A percentile compares a stretch with the other conserved stretches of the same genome.
These are phyloP conservation scores for Zaprionus kolodkinae DNA, from an alignment of 1,140 invertebrate species.

Conservation along the genomic window DNA sequence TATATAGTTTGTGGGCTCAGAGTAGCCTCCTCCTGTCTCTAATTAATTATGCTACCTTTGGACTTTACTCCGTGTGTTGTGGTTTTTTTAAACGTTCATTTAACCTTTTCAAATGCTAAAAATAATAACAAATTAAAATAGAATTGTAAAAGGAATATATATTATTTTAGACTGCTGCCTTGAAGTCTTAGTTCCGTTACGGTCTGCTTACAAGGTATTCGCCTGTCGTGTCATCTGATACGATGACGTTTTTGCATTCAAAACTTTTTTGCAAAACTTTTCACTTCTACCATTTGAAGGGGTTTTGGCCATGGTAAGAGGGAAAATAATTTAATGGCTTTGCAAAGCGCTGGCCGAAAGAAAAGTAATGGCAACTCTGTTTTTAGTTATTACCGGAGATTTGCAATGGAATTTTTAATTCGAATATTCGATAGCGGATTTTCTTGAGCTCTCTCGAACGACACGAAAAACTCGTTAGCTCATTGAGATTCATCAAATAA, in stretches of 20 bases:
- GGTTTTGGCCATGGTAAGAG: not conserved
- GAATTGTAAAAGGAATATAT: not conserved
- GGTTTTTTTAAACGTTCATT: not conserved
- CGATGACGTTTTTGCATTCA: not conserved
- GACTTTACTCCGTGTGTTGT: not conserved
- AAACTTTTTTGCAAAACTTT: constrained; percentile 2
- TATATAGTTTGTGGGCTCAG: too few species aligned
- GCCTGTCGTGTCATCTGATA: not conserved
- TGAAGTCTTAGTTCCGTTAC: not conserved
- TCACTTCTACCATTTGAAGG: not conserved
- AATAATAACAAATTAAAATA: not conserved
- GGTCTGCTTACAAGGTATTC: not conserved
- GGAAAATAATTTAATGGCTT: constrained; percentile 34
- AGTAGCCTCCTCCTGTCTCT: too few species aligned
- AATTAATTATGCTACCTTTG: too few species aligned
- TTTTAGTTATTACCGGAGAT: constrained; percentile 27
- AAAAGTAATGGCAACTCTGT: not conserved
- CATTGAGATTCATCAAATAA: constrained; percentile 5
- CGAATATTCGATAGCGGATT: constrained; percentile 5
- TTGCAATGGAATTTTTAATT: constrained; percentile 39
- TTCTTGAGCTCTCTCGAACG: constrained; percentile 8
- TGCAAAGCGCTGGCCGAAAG: constrained; percentile 8
- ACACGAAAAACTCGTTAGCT: constrained; percentile 40
- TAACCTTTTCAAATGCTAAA: not conserved
- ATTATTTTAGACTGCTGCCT: not conserved